Percentiles rank a stretch among this genome's conserved stretches.
Conservation (phyloP, 2,797 vertebrate genomes). For the Austrolebias charrua region DNA sequence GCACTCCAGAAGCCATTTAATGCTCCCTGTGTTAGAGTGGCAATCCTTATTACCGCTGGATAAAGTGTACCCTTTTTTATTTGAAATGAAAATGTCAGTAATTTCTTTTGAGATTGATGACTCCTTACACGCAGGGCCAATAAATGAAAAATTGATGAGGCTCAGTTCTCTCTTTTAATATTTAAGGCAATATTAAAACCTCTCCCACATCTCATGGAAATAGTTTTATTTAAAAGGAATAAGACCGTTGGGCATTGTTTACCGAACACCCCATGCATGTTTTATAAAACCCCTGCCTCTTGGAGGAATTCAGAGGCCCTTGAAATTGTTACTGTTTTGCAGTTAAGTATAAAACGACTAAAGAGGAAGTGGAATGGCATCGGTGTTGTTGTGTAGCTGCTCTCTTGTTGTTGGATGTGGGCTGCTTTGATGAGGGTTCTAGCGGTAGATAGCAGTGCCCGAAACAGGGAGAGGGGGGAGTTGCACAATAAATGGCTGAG, state of each 20-base stretch:
- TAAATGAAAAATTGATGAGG: constrained; percentile 91
- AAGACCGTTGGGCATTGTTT: constrained; percentile 89
- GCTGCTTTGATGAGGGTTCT: constrained; percentile 72
- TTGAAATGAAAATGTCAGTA: constrained; percentile 90
- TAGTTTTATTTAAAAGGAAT: constrained; percentile 89
- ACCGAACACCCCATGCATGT: constrained; percentile 87
- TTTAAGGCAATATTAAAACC: constrained; percentile 90
- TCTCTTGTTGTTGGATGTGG: constrained; percentile 73
- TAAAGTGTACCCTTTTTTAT: constrained; percentile 90
- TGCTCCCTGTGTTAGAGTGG: constrained; percentile 76
- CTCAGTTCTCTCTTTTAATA: constrained; percentile 88
- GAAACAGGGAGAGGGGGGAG: constrained; percentile 50
- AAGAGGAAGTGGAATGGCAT: constrained; percentile 78
- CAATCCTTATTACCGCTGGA: constrained; percentile 85
- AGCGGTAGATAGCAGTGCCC: constrained; percentile 63
- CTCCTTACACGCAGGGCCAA: constrained; percentile 84
- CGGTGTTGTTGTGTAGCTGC: constrained; percentile 70
- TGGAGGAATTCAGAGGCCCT: constrained; percentile 80
- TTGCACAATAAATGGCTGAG: constrained; percentile 72
- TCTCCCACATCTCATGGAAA: constrained; percentile 83
- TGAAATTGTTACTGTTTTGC: constrained; percentile 84
- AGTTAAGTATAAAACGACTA: constrained; percentile 81
- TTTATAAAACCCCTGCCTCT: constrained; percentile 81
- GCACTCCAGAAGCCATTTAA: constrained; percentile 79
- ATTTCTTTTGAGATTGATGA: constrained; percentile 87